Conservation (phyloP, 2,113 vertebrate genomes). For the Mobula birostris region DNA sequence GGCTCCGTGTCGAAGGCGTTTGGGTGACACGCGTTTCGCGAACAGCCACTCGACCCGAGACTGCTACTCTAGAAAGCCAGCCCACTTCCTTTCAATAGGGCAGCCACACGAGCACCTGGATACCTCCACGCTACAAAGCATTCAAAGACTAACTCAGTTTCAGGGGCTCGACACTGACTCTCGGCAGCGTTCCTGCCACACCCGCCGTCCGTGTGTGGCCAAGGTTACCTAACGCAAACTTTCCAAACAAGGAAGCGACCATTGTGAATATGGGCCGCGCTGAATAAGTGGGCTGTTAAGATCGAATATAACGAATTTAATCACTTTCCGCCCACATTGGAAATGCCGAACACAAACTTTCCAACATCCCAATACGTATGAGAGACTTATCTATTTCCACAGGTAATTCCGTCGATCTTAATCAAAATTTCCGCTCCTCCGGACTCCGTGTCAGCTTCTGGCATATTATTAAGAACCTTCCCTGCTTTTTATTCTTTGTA, state of each 20-base stretch:
- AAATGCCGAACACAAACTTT: not conserved
- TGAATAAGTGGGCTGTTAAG: not conserved
- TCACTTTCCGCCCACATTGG: not conserved
- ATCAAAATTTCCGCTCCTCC: not conserved
- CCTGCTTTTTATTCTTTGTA: not conserved
- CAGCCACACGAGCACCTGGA: slow-evolving; percentile 40
- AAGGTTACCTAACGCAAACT: not conserved
- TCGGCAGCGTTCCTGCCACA: not conserved
- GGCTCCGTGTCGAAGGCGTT: not conserved
- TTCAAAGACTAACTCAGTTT: slow-evolving; percentile 52
- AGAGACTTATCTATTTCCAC: not conserved
- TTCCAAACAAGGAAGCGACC: not conserved
- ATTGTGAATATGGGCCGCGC: not conserved
- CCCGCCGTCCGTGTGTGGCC: not conserved
- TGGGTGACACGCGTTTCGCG: not conserved
- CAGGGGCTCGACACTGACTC: not conserved
- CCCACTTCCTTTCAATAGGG: slow-evolving; percentile 12
- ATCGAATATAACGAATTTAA: not conserved
- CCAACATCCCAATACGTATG: not conserved
- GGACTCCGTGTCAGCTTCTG: not conserved
- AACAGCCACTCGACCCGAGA: not conserved
- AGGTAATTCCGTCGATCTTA: not conserved
- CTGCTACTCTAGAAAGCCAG: not conserved
- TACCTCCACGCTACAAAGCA: slow-evolving; percentile 44
- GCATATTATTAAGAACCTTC: not conserved